These are phyloP conservation scores for Colletes latitarsis DNA, from an alignment of 1,140 invertebrate species.

Conservation along the genomic window DNA sequence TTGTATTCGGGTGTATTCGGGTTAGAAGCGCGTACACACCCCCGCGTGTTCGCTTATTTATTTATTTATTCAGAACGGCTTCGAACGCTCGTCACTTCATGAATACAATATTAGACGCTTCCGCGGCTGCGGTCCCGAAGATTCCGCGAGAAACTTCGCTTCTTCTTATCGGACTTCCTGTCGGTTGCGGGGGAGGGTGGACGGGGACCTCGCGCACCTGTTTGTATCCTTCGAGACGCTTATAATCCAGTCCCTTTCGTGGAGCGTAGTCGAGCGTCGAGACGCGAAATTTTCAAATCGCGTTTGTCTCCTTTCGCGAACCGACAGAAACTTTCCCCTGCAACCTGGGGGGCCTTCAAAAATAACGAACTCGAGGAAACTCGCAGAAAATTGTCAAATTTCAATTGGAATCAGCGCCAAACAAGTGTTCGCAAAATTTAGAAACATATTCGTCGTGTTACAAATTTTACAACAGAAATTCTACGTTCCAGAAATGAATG, in stretches of 20 bases:
- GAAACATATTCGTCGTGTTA: no score
- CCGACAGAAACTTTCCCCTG: neutral
- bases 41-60: constrained; percentile 64
- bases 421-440: no score
- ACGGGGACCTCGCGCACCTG: constrained; percentile 17
- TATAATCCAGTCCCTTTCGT: constrained; percentile 12
- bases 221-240: neutral
- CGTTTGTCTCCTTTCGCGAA: neutral
- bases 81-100: constrained; percentile 71
- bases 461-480: no score
- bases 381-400: no score
- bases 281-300: constrained; percentile 14
- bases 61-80: constrained; percentile 73
- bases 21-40: neutral
- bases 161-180: constrained; percentile 2
- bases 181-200: neutral
- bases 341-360: neutral
- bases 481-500: no score
- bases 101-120: constrained; percentile 71
- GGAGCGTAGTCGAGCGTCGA: neutral
- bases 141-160: constrained; percentile 35
- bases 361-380: neutral
- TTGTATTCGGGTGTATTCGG: no score
- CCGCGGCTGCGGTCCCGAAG: constrained; percentile 39
- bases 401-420: no score